Evolutionary conservation across 2,888 invertebrate species (phyloP), one percentile per base, ranked within the genome.

Genomic region (Cataglyphis altisquamis): DNA sequence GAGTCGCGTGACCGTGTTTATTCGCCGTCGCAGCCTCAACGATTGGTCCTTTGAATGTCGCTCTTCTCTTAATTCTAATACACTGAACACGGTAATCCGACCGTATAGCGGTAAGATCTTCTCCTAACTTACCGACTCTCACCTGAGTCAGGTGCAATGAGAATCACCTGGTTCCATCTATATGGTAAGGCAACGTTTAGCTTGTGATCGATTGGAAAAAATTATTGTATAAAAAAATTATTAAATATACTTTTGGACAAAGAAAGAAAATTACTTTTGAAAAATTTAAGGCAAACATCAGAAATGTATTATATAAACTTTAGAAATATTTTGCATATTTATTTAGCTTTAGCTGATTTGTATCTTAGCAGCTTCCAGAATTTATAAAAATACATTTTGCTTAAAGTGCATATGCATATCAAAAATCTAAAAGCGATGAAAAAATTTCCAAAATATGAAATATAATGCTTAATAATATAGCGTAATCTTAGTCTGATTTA

Each of bases 1-100:
- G 18, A 9, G 93, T 87, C 94, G 91, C 94, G 94, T 94, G 94
- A 74, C 92, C 60, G 52, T 94, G 92, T 94, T 94, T 94, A 90
- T 91, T 88, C 86, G 29, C 75, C 86, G 75, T 81, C 82, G 83
- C 80, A 86, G 64, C 73, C 82, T 63, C 36, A 63, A 36, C 74
- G 57, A 18, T 66, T 68, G 83, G 32, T 72, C 82, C 70, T 83
- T 82, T 67, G 29, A 70, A 55, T 6, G 60, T n/a, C 21, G 15
- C 29, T 63, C 15, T 29, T 73, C 62, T 64, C 64, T 78, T 70
- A 64, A 66, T 80, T 77, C 80, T 57, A n/a, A 60, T 82, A 68
- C 48, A 32, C 78, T 39, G 78, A 41, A 84, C 75, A 52, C 72
- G 89, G 88, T 91, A 90, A 91, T 91, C 90, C 91, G 78, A 91